A percentile compares a stretch with the other conserved stretches of the same genome.
These are phyloP conservation scores for Anarhynchus alexandrinus DNA, from an alignment of 2,113 vertebrate genomes.

Conservation along the genomic window DNA sequence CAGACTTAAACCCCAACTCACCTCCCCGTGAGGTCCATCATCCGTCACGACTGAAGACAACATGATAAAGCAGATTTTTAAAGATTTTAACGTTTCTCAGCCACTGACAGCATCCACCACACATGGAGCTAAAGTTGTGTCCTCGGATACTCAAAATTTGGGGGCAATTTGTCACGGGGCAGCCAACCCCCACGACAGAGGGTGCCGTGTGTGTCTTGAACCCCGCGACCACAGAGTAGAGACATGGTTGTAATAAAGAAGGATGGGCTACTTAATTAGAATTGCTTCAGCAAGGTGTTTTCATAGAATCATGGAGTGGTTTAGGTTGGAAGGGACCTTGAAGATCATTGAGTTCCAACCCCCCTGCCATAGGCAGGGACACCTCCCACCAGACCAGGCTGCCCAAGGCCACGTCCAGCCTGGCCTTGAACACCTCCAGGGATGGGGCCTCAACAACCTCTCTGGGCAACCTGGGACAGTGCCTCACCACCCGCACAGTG, in stretches of 20 bases:
- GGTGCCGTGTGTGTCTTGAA: neutral
- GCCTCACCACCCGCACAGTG: too few relatives aligned
- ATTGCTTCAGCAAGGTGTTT: neutral
- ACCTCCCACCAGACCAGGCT: fast-evolving
- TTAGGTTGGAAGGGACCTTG: neutral
- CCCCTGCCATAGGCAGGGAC: neutral
- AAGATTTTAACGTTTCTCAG: neutral
- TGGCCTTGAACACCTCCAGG: neutral
- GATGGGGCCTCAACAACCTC: neutral
- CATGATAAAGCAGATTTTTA: neutral
- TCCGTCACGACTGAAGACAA: neutral
- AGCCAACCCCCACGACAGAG: neutral
- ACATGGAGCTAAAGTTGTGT: neutral
- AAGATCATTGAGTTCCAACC: neutral
- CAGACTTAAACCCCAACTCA: fast-evolving
- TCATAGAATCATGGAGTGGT: fast-evolving
- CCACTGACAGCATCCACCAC: neutral
- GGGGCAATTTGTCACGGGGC: neutral
- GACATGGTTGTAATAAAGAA: neutral
- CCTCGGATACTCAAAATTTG: neutral
- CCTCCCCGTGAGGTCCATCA: neutral
- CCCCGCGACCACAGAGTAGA: neutral
- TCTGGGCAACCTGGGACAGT: neutral
- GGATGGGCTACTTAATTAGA: neutral
- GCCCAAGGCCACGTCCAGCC: neutral